These are phyloP conservation scores for Eudyptes chrysolophus DNA, from an alignment of 2,113 vertebrate genomes.

Conservation along the genomic window DNA sequence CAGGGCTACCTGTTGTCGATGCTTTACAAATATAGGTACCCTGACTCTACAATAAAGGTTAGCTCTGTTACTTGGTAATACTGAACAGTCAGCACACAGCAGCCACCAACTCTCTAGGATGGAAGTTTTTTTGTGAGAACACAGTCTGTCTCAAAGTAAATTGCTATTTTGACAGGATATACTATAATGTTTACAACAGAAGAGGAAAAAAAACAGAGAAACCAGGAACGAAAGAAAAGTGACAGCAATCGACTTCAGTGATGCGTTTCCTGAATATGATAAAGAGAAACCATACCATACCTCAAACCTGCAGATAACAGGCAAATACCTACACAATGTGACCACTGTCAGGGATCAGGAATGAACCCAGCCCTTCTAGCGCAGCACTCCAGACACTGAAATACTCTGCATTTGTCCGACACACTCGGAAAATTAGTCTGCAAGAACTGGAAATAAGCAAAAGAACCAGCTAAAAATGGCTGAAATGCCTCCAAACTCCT, in stretches of 20 bases:
- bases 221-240: neutral
- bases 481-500: neutral
- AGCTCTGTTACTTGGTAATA: neutral
- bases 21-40: conserved; percentile 53
- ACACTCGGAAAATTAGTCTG: neutral
- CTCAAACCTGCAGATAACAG: neutral
- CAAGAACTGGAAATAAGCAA: neutral
- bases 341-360: neutral
- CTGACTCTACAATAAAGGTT: conserved; percentile 15
- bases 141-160: neutral
- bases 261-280: neutral
- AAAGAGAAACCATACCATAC: neutral
- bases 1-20: conserved; percentile 7
- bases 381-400: neutral
- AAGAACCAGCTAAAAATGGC: neutral
- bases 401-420: neutral
- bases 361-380: neutral
- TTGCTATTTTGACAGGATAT: conserved; percentile 25
- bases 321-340: neutral
- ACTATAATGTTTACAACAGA: neutral
- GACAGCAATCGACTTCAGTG: neutral
- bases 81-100: neutral
- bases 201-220: neutral
- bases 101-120: neutral
- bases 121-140: neutral